Percentiles rank a stretch among this genome's conserved stretches.
These are phyloP conservation scores for Proterorhinus semilunaris DNA, from an alignment of 2,113 vertebrate genomes.

Conservation along the genomic window DNA sequence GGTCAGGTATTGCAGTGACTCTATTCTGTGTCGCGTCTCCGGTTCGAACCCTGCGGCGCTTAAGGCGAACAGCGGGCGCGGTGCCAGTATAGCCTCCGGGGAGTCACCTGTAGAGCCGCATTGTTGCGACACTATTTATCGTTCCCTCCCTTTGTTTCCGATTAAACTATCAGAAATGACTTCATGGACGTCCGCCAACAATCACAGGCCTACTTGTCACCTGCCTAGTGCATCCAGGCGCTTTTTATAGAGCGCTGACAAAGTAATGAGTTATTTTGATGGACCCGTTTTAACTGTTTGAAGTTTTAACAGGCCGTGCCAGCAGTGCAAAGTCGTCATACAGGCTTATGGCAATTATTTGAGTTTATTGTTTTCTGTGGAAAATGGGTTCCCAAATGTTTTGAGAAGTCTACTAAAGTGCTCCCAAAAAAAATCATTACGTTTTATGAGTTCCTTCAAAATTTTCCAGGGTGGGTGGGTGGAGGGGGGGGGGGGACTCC, in stretches of 20 bases:
- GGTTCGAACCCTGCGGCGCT: background rate
- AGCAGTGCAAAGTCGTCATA: too few species aligned
- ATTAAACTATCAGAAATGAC: background rate
- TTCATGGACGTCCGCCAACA: background rate
- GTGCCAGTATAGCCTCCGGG: background rate
- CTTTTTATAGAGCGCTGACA: background rate
- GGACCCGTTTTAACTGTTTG: background rate
- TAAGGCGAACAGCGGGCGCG: background rate
- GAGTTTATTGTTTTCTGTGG: too few species aligned
- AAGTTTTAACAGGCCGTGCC: background rate
- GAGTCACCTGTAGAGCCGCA: background rate
- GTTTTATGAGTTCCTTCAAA: too few species aligned
- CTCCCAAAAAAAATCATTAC: too few species aligned
- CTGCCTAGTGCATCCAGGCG: background rate
- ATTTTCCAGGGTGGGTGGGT: too few species aligned
- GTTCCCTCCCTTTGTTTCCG: background rate
- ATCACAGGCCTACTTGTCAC: background rate
- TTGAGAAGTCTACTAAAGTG: too few species aligned
- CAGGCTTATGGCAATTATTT: background rate
- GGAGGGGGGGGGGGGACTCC: too few species aligned
- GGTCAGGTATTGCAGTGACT: background rate
- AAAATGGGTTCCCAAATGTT: too few species aligned
- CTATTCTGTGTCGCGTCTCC: background rate
- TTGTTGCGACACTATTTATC: conserved; percentile 5
- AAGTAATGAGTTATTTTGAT: background rate